Base-by-base conservation (phyloP, 2,797 vertebrate species). In the Thaleichthys pacificus region DNA sequence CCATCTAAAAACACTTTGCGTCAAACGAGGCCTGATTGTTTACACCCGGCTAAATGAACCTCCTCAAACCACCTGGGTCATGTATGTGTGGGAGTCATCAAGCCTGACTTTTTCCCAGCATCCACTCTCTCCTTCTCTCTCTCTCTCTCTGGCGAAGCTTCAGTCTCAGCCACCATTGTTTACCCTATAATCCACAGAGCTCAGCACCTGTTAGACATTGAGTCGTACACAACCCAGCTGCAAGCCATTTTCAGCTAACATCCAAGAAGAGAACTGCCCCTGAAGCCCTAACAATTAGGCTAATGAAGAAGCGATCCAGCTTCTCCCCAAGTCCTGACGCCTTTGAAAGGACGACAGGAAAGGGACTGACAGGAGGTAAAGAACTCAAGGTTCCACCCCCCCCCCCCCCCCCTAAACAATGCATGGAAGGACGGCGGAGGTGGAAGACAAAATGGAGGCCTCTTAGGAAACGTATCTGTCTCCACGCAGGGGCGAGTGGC, bases 161-260 rank as follows among this genome's bases (percentile, higher is more conserved):
- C 32, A 35, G 32, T 7, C 32, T 35, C 32, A 5, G 84, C 78
- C 61, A 7, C 83, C 76, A 81, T 87, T 88, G 87, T 91, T 89
- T 88, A 89, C 80, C 79, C 85, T 73, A 81, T 35, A n/a, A 4
- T 80, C 74, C 83, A 84, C 81, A 83, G 80, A 87, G 76, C 83
- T 72, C 79, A 70, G 84, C 88, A 91, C 91, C 88, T 92, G 91
- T 89, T 90, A 86, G 83, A 90, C 85, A 91, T 89, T 87, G 89
- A 86, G 81, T 80, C 67, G 76, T 78, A 84, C 84, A 85, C 77
- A 86, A 85, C 80, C 84, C 89, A 91, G 89, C 89, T 92, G 91
- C 83, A 85, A 90, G 80, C 84, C 83, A 87, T 89, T 91, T 89
- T 82, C 82, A 78, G 78, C 78, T 70, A 84, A 89, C 91, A 87